phyloP scores from a whole-genome alignment of 2,113 vertebrate species.

The Bos javanicus region DNA sequence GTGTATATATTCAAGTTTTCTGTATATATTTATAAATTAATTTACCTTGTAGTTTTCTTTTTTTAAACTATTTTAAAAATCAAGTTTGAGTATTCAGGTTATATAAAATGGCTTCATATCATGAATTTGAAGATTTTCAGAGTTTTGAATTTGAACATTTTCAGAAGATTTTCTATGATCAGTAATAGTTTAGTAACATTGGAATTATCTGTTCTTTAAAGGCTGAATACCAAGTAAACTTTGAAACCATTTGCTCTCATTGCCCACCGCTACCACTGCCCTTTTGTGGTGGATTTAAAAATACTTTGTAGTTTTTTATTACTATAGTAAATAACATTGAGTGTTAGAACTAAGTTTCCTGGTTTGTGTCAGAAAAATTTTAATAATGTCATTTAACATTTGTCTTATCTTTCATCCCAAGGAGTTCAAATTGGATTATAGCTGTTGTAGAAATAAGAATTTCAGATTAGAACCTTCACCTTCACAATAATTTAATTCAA shows the following conservation, averaged over 20 bases:
- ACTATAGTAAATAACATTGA: background rate
- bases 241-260: background rate
- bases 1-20: background rate
- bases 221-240: background rate
- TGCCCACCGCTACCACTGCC: background rate
- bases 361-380: background rate
- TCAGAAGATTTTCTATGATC: background rate
- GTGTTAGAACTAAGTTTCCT: constrained; percentile 16
- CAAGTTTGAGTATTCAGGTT: background rate
- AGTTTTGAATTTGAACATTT: background rate
- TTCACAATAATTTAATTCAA: constrained; percentile 27
- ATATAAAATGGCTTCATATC: background rate
- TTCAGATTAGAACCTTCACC: background rate
- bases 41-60: background rate
- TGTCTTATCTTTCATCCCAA: background rate
- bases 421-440: constrained; percentile 27
- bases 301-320: background rate
- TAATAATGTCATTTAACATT: constrained; percentile 25
- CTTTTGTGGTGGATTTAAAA: background rate
- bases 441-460: constrained; percentile 5
- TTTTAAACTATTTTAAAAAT: background rate
- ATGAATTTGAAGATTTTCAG: background rate
- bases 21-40: background rate
- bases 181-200: background rate
- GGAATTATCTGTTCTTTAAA: background rate